These are phyloP conservation scores for Pantelozetes paolii DNA, from an alignment of 2,888 invertebrate species.

Conservation along the genomic window DNA sequence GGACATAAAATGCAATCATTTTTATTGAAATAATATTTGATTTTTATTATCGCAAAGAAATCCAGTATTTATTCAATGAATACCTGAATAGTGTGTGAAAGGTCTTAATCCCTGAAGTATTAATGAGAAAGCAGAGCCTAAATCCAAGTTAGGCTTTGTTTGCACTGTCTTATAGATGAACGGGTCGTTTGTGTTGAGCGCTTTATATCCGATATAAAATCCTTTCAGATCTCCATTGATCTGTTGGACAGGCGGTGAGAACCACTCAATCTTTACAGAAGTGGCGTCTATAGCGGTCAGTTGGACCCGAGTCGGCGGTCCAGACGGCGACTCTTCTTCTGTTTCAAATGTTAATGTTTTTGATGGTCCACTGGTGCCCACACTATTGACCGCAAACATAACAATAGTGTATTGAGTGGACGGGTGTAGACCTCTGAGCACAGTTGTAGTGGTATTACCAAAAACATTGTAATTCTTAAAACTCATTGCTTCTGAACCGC, in stretches of 20 bases:
- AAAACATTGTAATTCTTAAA: conserved; percentile 50
- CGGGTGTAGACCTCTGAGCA: conserved; percentile 49
- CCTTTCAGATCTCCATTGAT: conserved; percentile 54
- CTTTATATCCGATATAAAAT: conserved; percentile 55
- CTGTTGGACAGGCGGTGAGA: conserved; percentile 50
- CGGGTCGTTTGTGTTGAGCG: conserved; percentile 51
- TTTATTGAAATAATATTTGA: not conserved
- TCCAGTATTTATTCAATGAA: not conserved
- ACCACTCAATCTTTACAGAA: conserved; percentile 27
- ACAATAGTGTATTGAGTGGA: conserved; percentile 52
- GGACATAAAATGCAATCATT: not conserved
- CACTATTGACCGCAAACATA: conserved; percentile 52
- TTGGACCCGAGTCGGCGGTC: conserved; percentile 27
- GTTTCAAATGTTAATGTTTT: conserved; percentile 50
- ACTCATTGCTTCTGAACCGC: conserved; percentile 12
- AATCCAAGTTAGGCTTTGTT: conserved; percentile 47
- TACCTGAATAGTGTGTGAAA: conserved; percentile 36
- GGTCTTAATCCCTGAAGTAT: conserved; percentile 31
- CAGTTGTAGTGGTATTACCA: conserved; percentile 48
- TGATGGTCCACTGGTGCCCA: conserved; percentile 52
- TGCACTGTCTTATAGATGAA: conserved; percentile 52
- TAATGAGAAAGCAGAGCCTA: conserved; percentile 14
- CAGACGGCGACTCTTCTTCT: conserved; percentile 50
- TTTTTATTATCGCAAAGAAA: not conserved
- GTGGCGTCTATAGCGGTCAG: conserved; percentile 22